Evolutionary conservation across 2,113 vertebrate genomes (phyloP), one percentile per base, ranked within the genome.

Genomic region (Callorhinus ursinus): DNA sequence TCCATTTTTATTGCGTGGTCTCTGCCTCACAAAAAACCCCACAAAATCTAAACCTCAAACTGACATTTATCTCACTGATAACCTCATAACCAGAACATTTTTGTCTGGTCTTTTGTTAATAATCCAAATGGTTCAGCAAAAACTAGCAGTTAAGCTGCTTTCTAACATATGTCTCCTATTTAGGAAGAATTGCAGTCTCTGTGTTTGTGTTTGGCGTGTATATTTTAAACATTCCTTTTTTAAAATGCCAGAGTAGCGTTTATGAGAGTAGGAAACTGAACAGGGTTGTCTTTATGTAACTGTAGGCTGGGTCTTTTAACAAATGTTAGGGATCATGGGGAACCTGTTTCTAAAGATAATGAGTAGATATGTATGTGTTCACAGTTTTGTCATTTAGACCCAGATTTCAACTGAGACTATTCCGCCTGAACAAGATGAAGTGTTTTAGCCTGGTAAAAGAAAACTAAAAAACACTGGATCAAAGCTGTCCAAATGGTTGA

Each of bases 201-300:
- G 31, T 79, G 61, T 93, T 88, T 92, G 19, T 86, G 24, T 94
- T 91, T 46, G 55, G 51, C 63, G 8, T 97, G 57, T 92, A 31
- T 74, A 55, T 90, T 90, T 95, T 97, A 77, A 88, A 55, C 74
- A 90, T n/a, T 90, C 71, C 46, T 71, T 79, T 93, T 94, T 77
- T 26, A 42, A 87, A 96, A 95, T 83, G 67, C 57, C 72, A 96
- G 84, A 85, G 69, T 84, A 84, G 65, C 21, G 14, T 76, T 95
- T 85, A 72, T 93, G 31, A 93, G 67, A 94, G 83, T 82, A 95
- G 83, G 90, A 87, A 91, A 80, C 33, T 82, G 80, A 97, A 74
- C 39, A 42, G 61, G 55, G 80, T 97, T 97, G 93, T 96, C 89
- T 98, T 97, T 97, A 96, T 97, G 82, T 92, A 97, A 87, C 95